These are phyloP conservation scores for Psilopsiagon aymara DNA, from an alignment of 2,113 vertebrate species.

Conservation along the genomic window DNA sequence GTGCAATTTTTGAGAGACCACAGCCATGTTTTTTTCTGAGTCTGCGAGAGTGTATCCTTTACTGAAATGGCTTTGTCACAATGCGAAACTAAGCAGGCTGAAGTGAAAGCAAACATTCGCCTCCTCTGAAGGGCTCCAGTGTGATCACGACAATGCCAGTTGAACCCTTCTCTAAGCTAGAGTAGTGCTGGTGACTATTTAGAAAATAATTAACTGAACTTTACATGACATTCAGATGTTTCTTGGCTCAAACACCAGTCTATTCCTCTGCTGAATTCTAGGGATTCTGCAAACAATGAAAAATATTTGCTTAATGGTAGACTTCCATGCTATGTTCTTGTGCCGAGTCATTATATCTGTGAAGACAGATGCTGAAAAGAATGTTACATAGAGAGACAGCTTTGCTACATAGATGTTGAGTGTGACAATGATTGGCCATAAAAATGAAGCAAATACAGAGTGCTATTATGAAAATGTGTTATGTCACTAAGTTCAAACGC, in stretches of 20 bases:
- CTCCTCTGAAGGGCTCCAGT: background rate
- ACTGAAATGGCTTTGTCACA: constrained; percentile 32
- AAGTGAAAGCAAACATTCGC: constrained; percentile 47
- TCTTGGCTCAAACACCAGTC: constrained; percentile 57
- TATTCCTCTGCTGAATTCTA: constrained; percentile 48
- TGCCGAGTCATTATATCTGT: constrained; percentile 42
- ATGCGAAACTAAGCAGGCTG: background rate
- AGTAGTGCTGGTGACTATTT: constrained; percentile 47
- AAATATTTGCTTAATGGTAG: constrained; percentile 54
- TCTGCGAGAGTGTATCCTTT: background rate
- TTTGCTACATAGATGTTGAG: background rate
- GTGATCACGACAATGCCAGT: constrained; percentile 28
- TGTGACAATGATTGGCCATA: background rate
- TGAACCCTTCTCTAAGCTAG: constrained; percentile 8
- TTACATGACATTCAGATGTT: constrained; percentile 66
- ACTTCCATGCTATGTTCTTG: constrained; percentile 4
- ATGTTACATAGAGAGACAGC: background rate
- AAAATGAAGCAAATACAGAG: background rate
- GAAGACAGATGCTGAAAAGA: background rate
- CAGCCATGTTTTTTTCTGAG: background rate
- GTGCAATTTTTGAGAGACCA: background rate
- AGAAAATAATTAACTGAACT: constrained; percentile 70
- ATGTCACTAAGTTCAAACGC: background rate
- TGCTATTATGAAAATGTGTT: background rate
- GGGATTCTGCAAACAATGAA: constrained; percentile 61